Evolutionary conservation across 2,888 invertebrate genomes (phyloP), one percentile per base, ranked within the genome.

Genomic region (Orthonychiurus folsomi): DNA sequence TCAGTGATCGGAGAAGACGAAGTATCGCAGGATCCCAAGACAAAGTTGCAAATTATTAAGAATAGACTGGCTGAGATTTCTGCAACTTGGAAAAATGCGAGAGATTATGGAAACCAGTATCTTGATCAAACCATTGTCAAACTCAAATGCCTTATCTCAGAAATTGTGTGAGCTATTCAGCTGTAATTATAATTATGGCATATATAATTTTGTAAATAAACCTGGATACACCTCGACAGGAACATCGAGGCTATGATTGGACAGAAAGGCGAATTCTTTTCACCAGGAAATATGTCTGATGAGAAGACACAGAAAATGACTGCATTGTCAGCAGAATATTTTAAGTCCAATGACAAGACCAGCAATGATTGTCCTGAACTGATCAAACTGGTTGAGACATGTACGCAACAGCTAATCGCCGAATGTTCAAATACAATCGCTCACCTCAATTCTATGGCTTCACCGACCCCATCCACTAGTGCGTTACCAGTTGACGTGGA

Each of bases 1-100:
- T n/a, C 37, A 37, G 37, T 37, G 15, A 37, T 37, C 57, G 28
- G 25, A 9, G 26, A n/a, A 3, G 57, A 57, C 20, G 57, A 57
- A 57, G 47, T 20, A 37, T 24, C 12, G 12, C 15, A 24, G 3
- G 15, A 24, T 55, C 24, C 55, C 3, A 25, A 15, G 15, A 5
- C 25, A 3, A 21, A 24, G 25, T 21, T 55, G 12, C 55, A 55
- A 23, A 55, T 23, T 12, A 24, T 55, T 23, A 20, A 9, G 21
- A 24, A 24, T 24, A 55, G 24, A 55, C 25, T 55, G 23, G 25
- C 21, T 3, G 21, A 20, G 25, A 24, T 55, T 25, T 28, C 26
- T 12, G 28, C 26, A 5, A 5, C 28, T 20, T 57, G 57, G 57
- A 9, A 55, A 21, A 55, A n/a, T 24, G 2, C 12, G 5, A 24